Conservation (phyloP, 2,888 invertebrate species). For the Tetragonula carbonaria region DNA sequence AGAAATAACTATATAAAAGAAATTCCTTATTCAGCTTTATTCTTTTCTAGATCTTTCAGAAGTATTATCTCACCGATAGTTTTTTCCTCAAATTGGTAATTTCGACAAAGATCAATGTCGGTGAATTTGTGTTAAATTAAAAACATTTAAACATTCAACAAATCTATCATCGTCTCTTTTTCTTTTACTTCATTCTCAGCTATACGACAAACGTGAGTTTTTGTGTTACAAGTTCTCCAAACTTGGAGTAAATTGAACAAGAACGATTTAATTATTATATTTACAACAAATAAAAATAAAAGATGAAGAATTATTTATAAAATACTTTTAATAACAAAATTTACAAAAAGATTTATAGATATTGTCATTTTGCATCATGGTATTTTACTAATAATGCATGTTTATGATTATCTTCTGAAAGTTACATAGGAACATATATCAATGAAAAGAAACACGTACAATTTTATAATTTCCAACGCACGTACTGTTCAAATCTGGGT, state of each 20-base stretch:
- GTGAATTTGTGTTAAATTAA: too few species aligned
- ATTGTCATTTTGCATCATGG: neutral
- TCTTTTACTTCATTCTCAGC: neutral
- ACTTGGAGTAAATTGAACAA: neutral
- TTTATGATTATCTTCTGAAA: neutral
- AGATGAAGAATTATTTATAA: constrained; percentile 9
- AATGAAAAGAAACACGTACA: neutral
- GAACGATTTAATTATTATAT: constrained; percentile 4
- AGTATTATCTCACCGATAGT: neutral
- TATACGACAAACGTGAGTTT: neutral
- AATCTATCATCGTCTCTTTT: neutral
- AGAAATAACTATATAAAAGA: neutral
- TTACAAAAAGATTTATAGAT: neutral
- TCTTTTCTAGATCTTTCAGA: neutral
- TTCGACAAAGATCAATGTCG: too few species aligned
- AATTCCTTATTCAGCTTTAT: neutral
- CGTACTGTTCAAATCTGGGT: neutral
- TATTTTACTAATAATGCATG: neutral
- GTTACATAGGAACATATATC: neutral
- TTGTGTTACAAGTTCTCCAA: neutral
- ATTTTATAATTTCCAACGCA: constrained; percentile 2
- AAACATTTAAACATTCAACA: neutral
- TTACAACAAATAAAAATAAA: neutral
- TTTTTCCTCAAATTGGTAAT: too few species aligned
- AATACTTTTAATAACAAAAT: neutral